Evolutionary conservation across 1,140 invertebrate genomes (phyloP), one percentile per base, ranked within the genome.

Genomic region (Pseudomyrmex concolor): DNA sequence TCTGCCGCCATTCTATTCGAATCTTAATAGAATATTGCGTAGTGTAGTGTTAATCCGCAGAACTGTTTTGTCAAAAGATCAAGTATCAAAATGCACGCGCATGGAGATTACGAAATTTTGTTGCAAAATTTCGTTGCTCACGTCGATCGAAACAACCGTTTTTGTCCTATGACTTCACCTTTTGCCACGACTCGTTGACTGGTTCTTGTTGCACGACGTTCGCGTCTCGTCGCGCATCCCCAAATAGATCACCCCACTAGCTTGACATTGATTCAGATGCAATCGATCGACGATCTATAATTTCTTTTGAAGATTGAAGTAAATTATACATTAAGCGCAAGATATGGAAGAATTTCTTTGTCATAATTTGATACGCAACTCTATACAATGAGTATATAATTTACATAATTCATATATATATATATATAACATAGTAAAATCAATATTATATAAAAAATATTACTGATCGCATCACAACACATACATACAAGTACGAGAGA

Each of bases 1-100:
- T 95, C 95, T 55, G 94, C 93, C 72, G 95, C 95, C 96, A 96
- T 96, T 62, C 77, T 87, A 71, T 55, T 60, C 5, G 7, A 70
- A 22, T 17, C 34, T 48, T 2, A 70, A 59, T 8, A 10, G 17
- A 54, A 63, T 15, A 43, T 51, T 19, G 34, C 34, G 76, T 70
- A 25, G 63, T 10, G 19, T 34, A 34, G 34, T 7, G 25, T 60
- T 51, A 9, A 22, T 25, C 22, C 15, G 50, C 66, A 51, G 62
- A 48, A 43, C n/a, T 22, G 5, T 51, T 55, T n/a, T n/a, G 12
- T 13, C 13, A n/a, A 45, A 13, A 15, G 17, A 19, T 59, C n/a
- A 45, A 62, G 51, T 9, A 22, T 63, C 25, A 43, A 10, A 45
- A 63, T 34, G 57, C 48, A 43, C 15, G 45, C 13, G 25, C 15